A percentile compares a stretch with the other conserved stretches of the same genome.
Conservation (phyloP, 2,888 invertebrate species). For the Caenorhabditis becei region DNA sequence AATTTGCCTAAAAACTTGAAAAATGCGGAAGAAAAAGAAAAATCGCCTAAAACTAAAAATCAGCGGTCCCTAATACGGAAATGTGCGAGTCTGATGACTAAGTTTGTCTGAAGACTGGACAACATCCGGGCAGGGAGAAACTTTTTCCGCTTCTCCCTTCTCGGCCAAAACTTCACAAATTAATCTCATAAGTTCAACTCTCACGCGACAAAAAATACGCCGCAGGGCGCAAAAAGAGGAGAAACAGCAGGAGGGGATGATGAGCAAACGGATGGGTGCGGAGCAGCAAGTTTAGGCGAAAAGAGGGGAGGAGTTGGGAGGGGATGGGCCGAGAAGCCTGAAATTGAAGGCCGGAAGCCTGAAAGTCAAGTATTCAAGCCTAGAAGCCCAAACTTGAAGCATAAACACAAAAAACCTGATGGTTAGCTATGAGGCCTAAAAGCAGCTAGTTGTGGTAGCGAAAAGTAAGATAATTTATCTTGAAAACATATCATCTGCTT, state of each 20-base stretch:
- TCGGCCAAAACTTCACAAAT: conserved; percentile 46
- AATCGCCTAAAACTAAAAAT: neutral
- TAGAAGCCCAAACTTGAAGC: no score
- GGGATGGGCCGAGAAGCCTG: no score
- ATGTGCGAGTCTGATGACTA: conserved; percentile 1
- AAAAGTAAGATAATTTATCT: no score
- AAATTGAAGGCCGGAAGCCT: no score
- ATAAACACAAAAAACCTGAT: no score
- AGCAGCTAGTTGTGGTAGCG: no score
- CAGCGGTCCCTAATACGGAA: neutral
- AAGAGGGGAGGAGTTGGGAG: neutral
- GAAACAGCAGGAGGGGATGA: neutral
- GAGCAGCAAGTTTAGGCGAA: neutral
- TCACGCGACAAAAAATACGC: conserved; percentile 2
- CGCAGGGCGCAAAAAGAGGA: neutral
- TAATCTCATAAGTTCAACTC: conserved; percentile 37
- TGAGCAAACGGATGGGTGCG: neutral
- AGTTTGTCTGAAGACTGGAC: neutral
- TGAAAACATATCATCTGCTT: no score
- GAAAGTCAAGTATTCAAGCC: no score
- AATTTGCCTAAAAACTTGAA: no score
- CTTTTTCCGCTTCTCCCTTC: neutral
- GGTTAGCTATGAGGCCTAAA: no score
- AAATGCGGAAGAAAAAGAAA: no score
- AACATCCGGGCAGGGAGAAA: neutral